Percentiles rank a stretch among this genome's conserved stretches.
Evolutionary conservation across 2,797 vertebrate species (phyloP).

Genomic region (Botia kubotai): DNA sequence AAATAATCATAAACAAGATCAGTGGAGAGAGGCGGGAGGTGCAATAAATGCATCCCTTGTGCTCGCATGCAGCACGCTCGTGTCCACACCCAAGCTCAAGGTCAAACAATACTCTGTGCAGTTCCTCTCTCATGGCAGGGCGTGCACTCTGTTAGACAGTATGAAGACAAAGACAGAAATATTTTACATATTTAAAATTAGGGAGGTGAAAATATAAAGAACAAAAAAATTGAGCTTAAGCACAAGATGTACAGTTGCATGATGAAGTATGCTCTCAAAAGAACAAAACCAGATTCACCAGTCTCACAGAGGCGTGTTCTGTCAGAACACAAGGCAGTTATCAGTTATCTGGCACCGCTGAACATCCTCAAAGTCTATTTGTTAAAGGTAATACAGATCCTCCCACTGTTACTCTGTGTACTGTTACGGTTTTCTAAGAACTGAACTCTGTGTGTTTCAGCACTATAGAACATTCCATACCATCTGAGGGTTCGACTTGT

Average conservation of each 20-base stretch:
- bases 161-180: conserved; percentile 21
- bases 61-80: conserved; percentile 2
- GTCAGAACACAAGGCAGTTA: conserved; percentile 31
- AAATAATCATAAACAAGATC: background rate
- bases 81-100: conserved; percentile 46
- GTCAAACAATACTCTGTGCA: conserved; percentile 43
- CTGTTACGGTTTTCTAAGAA: too few relatives aligned
- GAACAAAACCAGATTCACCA: conserved; percentile 29
- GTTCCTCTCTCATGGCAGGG: conserved; percentile 25
- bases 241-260: conserved; percentile 33
- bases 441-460: background rate
- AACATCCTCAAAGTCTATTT: conserved; percentile 51
- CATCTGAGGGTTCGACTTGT: background rate
- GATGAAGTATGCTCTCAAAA: conserved; percentile 30
- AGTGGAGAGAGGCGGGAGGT: conserved; percentile 3
- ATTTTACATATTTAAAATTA: conserved; percentile 27
- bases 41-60: conserved; percentile 3
- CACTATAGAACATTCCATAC: background rate
- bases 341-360: conserved; percentile 35
- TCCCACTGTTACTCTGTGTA: conserved; percentile 15
- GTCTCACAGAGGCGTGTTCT: conserved; percentile 12
- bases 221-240: conserved; percentile 39
- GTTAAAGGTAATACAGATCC: conserved; percentile 35
- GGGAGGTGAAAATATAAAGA: conserved; percentile 39
- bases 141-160: conserved; percentile 24